phyloP scores from a whole-genome alignment of 2,888 invertebrate genomes.

The Euplagia quadripunctaria region DNA sequence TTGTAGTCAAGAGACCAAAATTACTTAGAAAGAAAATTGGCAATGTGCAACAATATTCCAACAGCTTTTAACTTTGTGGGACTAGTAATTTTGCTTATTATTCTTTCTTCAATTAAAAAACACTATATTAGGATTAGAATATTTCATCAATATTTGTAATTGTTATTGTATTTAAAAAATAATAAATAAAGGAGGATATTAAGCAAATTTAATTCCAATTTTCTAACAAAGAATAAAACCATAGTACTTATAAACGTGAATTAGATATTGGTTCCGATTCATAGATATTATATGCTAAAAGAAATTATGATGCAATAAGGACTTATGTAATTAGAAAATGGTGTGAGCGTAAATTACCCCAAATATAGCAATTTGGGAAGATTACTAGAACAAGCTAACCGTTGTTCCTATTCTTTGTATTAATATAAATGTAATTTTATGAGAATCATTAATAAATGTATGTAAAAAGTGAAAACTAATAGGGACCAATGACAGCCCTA shows the following conservation, averaged over 20 bases:
- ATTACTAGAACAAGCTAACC: not conserved
- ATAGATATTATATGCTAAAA: no score
- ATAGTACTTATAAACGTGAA: no score
- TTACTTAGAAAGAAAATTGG: not conserved
- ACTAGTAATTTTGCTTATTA: no score
- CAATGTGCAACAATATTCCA: no score
- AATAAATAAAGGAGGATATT: not conserved
- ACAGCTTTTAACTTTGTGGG: no score
- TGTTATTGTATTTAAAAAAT: not conserved
- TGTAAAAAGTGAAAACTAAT: no score
- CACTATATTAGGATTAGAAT: not conserved
- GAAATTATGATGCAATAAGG: not conserved
- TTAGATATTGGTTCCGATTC: no score
- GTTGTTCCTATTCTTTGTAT: not conserved
- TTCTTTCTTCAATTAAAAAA: no score
- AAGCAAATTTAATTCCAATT: not conserved
- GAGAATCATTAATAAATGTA: not conserved
- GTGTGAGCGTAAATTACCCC: not conserved
- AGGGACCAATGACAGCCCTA: not conserved
- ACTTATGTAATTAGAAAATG: not conserved
- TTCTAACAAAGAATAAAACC: not conserved
- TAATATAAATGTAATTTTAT: no score
- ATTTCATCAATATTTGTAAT: not conserved
- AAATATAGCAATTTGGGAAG: not conserved
- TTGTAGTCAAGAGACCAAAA: not conserved